Evolutionary conservation across 2,113 vertebrate genomes (phyloP).

Genomic region (Nanorana parkeri): DNA sequence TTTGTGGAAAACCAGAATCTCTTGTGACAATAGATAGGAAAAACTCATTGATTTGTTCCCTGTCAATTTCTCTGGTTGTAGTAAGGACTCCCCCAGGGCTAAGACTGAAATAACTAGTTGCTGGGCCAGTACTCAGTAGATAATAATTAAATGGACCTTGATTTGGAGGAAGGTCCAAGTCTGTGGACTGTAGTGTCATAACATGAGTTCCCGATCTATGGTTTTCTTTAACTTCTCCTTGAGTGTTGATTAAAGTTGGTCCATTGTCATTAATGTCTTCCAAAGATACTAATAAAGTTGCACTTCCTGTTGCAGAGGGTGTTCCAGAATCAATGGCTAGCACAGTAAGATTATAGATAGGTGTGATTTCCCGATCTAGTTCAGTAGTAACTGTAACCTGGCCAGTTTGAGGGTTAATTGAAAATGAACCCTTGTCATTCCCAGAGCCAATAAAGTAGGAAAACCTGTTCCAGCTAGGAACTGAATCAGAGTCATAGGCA

Average conservation of each 20-base stretch:
- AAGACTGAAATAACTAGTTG: slow-evolving; percentile 89
- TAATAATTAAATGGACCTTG: slow-evolving; percentile 92
- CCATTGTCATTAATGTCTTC: slow-evolving; percentile 97
- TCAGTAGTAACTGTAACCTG: slow-evolving; percentile 91
- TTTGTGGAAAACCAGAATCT: slow-evolving; percentile 92
- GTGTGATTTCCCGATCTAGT: slow-evolving; percentile 87
- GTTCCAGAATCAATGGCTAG: slow-evolving; percentile 89
- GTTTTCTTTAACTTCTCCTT: slow-evolving; percentile 94
- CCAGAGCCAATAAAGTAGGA: slow-evolving; percentile 88
- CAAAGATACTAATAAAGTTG: slow-evolving; percentile 86
- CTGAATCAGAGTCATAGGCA: slow-evolving; percentile 94
- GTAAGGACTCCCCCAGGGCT: slow-evolving; percentile 84
- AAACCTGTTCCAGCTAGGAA: slow-evolving; percentile 96
- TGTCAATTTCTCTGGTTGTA: slow-evolving; percentile 90
- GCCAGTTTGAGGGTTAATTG: slow-evolving; percentile 91
- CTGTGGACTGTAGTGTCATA: slow-evolving; percentile 81
- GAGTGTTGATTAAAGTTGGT: slow-evolving; percentile 79
- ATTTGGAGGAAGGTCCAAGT: slow-evolving; percentile 92
- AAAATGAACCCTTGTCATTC: slow-evolving; percentile 85
- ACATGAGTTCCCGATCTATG: slow-evolving; percentile 85
- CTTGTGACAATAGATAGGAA: slow-evolving; percentile 88
- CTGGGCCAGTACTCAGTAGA: slow-evolving; percentile 84
- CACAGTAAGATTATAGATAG: slow-evolving; percentile 89
- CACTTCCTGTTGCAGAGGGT: slow-evolving; percentile 87
- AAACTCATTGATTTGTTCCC: slow-evolving; percentile 92